A percentile compares a stretch with the other conserved stretches of the same genome.
These are phyloP conservation scores for Cyaniris semiargus DNA, from an alignment of 2,888 invertebrate species.

Conservation along the genomic window DNA sequence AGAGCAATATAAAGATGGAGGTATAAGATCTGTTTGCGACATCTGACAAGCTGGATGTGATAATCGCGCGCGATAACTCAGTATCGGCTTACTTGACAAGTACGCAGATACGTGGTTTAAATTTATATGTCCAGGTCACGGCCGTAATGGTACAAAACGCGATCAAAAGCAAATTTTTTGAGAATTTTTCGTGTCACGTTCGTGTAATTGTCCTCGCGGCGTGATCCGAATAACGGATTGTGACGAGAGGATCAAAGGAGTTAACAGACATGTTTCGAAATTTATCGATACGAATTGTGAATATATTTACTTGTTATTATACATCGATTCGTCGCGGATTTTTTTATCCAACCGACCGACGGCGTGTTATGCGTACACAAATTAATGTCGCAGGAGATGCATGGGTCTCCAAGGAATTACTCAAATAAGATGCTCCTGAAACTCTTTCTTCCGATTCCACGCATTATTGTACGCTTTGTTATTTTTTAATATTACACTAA, in stretches of 20 bases:
- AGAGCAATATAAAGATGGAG: constrained; percentile 1
- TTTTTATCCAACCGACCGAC: neutral
- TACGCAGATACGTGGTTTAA: constrained; percentile 21
- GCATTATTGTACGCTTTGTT: too few species aligned
- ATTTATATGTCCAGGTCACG: constrained; percentile 28
- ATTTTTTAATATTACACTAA: too few species aligned
- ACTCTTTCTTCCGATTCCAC: neutral
- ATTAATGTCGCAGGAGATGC: neutral
- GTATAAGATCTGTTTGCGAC: neutral
- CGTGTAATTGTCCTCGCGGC: constrained; percentile 67
- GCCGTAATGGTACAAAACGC: constrained; percentile 33
- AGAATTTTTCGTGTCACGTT: constrained; percentile 70
- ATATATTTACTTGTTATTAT: constrained; percentile 63
- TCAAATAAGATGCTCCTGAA: neutral
- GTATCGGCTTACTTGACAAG: constrained; percentile 31
- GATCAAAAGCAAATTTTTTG: constrained; percentile 58
- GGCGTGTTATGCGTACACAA: neutral
- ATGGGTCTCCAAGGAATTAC: neutral
- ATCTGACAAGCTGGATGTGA: neutral
- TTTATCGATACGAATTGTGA: constrained; percentile 66
- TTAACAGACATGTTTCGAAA: constrained; percentile 74
- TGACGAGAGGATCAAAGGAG: constrained; percentile 75
- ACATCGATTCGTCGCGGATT: neutral
- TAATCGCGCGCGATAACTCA: constrained; percentile 15
- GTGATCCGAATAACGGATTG: constrained; percentile 72